Base-by-base conservation (phyloP, 1,140 invertebrate species). In the Eurosta solidaginis region DNA sequence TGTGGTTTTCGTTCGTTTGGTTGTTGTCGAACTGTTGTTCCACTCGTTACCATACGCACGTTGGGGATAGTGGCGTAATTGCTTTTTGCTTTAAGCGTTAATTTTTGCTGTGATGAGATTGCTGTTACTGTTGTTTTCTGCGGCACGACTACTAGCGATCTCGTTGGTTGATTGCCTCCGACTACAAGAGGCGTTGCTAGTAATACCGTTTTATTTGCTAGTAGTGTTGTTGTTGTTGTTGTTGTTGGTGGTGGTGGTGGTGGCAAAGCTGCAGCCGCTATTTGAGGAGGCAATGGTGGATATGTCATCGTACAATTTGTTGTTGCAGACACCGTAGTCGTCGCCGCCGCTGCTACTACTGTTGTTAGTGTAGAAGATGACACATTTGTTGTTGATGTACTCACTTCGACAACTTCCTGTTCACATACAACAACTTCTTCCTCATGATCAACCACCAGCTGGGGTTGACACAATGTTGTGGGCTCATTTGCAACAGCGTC, bases 381-480 rank as follows among this genome's bases (percentile, higher is more conserved):
- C 27, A 36, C 9, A 7, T 42, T 0, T 2, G 36, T 12, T 27
- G 10, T 3, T 36, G 2, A n/a, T 47, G 76, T 7, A 12, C 17
- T 29, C 22, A 44, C 42, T 36, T 76, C 79, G 44, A 77, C 54
- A 14, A 52, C 42, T 14, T 77, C 75, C 14, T 63, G n/a, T 47
- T 79, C 78, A 4, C 77, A 77, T n/a, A 80, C 73, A 0, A 77
- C 79, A 1, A 87, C 83, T 76, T 87, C 85, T 27, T 86, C 85
- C 59, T 87, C 85, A 42, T 87, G 84, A 74, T 85, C 84, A n/a
- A 86, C 84, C 17, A 81, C 74, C 44, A 86, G 49, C 54, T 83
- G 85, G 0, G 85, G 82, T 40, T 76, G 78, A 27, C 45, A 74
- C 14, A 78, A n/a, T 50, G 73, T 74, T 9, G 50, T 36, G n/a